phyloP scores from a whole-genome alignment of 1,140 invertebrate genomes.

The Nasonia giraulti region DNA sequence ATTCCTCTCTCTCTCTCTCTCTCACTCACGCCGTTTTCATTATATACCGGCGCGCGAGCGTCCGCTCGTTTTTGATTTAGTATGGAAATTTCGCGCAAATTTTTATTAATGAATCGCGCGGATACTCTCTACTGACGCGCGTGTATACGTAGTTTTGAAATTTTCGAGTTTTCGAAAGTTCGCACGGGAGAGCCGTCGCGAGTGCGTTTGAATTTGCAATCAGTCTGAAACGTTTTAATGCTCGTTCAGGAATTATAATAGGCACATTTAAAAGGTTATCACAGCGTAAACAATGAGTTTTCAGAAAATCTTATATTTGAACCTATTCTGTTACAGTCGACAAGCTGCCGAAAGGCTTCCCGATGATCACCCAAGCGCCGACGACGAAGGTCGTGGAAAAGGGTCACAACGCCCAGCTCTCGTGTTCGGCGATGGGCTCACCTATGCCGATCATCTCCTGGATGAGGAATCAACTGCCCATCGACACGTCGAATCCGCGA shows the following conservation, averaged over 20 bases:
- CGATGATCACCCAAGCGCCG: constrained; percentile 88
- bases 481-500: constrained; percentile 85
- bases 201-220: no score
- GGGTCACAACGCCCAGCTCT: constrained; percentile 91
- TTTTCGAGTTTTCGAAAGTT: constrained; percentile 12
- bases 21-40: not conserved
- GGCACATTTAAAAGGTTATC: not conserved
- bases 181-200: no score
- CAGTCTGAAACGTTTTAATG: no score
- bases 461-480: constrained; percentile 92
- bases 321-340: constrained; percentile 81
- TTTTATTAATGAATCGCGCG: constrained; percentile 35
- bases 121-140: no score
- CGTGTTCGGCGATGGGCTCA: constrained; percentile 90
- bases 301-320: not conserved
- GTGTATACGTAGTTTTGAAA: not conserved
- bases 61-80: constrained; percentile 24
- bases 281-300: no score
- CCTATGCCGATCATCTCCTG: constrained; percentile 92
- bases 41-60: not conserved
- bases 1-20: not conserved
- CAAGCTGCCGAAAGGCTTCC: constrained; percentile 92
- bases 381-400: constrained; percentile 94
- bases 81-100: constrained; percentile 37
- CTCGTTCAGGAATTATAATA: not conserved